Evolutionary conservation across 2,113 vertebrate genomes (phyloP).

Genomic region (Dolichallabes microphthalmus): DNA sequence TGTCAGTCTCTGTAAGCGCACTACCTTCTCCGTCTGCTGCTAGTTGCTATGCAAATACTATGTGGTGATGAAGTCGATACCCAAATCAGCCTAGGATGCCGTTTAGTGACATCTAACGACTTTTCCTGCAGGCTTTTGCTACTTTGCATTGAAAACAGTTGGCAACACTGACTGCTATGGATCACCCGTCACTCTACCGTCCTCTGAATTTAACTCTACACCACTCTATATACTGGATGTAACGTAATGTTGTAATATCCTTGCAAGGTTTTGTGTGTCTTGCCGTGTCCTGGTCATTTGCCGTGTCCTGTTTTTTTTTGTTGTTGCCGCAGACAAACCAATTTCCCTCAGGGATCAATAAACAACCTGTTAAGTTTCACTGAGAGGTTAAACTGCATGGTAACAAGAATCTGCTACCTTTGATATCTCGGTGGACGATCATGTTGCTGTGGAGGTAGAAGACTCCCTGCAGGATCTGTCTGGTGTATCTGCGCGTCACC

Average conservation of each 20-base stretch:
- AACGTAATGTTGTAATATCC: not conserved
- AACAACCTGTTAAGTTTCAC: not conserved
- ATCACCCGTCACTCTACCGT: not conserved
- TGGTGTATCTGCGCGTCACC: slow-evolving; percentile 84
- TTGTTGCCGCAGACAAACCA: not conserved
- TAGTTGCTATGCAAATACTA: too few relatives aligned
- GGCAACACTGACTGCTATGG: not conserved
- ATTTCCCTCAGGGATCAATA: not conserved
- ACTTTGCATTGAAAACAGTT: too few relatives aligned
- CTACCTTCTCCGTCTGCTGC: too few relatives aligned
- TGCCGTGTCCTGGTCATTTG: not conserved
- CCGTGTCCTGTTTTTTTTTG: not conserved
- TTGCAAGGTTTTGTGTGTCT: not conserved
- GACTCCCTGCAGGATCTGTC: slow-evolving; percentile 89
- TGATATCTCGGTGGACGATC: slow-evolving; percentile 92
- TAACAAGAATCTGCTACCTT: slow-evolving; percentile 72
- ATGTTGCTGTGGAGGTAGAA: slow-evolving; percentile 92
- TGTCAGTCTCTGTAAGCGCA: too few relatives aligned
- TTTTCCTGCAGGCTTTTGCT: too few relatives aligned
- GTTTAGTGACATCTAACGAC: too few relatives aligned
- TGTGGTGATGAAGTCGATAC: too few relatives aligned
- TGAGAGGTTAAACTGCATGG: not conserved
- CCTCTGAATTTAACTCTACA: not conserved
- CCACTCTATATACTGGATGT: not conserved
- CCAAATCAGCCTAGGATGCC: too few relatives aligned